phyloP scores from a whole-genome alignment of 2,888 invertebrate species.

The Quadroppia sp. region DNA sequence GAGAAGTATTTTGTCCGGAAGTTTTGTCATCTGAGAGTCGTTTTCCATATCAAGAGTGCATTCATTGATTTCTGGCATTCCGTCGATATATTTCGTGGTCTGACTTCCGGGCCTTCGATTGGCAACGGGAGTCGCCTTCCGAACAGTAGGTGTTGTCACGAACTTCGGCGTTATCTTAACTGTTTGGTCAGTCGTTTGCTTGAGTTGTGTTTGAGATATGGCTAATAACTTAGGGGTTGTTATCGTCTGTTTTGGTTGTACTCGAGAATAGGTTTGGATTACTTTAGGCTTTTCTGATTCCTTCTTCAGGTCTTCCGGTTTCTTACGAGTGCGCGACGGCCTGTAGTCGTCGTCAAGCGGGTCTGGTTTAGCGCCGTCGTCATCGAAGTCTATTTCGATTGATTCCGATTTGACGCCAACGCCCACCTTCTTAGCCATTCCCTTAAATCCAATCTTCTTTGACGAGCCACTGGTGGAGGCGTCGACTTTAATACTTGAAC shows the following conservation, averaged over 20 bases:
- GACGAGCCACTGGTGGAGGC: neutral
- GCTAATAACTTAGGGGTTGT: neutral
- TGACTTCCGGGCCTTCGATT: conserved; percentile 25
- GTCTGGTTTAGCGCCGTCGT: conserved; percentile 21
- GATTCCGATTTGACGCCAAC: neutral
- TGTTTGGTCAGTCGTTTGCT: neutral
- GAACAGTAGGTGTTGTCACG: conserved; percentile 15
- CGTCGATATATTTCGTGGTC: conserved; percentile 42
- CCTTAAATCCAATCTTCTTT: neutral
- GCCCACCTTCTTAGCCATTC: conserved; percentile 5
- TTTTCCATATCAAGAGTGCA: conserved; percentile 35
- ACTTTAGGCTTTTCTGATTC: neutral
- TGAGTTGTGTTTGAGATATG: conserved; percentile 24
- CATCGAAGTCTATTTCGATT: conserved; percentile 22
- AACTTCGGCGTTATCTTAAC: conserved; percentile 32
- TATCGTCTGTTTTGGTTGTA: conserved; percentile 6
- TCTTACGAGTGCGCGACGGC: conserved; percentile 21
- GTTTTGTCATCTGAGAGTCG: conserved; percentile 38
- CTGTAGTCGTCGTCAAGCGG: conserved; percentile 18
- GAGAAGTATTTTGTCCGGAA: conserved; percentile 44
- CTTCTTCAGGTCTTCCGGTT: conserved; percentile 1
- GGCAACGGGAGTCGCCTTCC: neutral
- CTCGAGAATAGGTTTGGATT: conserved; percentile 6
- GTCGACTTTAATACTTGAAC: neutral
- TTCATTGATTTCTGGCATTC: conserved; percentile 41